phyloP scores from a whole-genome alignment of 2,113 vertebrate species.

The Silurus glanis region DNA sequence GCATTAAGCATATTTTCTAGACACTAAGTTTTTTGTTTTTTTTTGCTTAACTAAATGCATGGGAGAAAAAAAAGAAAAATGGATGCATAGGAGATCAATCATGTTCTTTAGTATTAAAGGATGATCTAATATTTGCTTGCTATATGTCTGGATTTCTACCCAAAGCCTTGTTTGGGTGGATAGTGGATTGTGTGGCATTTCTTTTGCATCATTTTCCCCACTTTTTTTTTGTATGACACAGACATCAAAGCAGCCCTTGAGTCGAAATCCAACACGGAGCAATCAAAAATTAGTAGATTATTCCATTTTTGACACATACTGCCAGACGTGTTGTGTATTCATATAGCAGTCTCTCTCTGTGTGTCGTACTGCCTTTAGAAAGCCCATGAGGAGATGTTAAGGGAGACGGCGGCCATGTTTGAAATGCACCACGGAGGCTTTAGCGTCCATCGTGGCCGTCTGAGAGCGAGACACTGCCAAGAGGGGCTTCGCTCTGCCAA shows the following conservation, averaged over 20 bases:
- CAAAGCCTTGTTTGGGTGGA: background rate
- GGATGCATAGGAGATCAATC: background rate
- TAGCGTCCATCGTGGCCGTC: constrained; percentile 62
- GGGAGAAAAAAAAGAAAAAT: background rate
- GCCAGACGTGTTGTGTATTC: background rate
- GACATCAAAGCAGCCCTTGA: too few relatives aligned
- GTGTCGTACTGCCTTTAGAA: background rate
- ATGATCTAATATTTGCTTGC: background rate
- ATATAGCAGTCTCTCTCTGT: background rate
- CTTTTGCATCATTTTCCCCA: background rate
- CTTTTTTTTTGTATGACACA: too few relatives aligned
- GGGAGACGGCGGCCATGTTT: constrained; percentile 44
- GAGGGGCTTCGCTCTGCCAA: constrained; percentile 70
- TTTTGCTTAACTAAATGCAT: background rate
- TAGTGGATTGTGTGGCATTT: background rate
- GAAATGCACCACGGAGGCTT: constrained; percentile 37
- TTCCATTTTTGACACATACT: background rate
- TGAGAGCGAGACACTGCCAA: constrained; percentile 75
- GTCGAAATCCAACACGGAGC: too few relatives aligned
- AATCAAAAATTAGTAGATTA: too few relatives aligned
- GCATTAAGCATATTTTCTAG: constrained; percentile 10
- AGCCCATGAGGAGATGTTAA: constrained; percentile 4
- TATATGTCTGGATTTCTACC: background rate
- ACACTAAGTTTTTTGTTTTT: background rate
- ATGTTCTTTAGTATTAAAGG: background rate